phyloP scores from a whole-genome alignment of 2,113 vertebrate species.

The Microcebus griseorufus region DNA sequence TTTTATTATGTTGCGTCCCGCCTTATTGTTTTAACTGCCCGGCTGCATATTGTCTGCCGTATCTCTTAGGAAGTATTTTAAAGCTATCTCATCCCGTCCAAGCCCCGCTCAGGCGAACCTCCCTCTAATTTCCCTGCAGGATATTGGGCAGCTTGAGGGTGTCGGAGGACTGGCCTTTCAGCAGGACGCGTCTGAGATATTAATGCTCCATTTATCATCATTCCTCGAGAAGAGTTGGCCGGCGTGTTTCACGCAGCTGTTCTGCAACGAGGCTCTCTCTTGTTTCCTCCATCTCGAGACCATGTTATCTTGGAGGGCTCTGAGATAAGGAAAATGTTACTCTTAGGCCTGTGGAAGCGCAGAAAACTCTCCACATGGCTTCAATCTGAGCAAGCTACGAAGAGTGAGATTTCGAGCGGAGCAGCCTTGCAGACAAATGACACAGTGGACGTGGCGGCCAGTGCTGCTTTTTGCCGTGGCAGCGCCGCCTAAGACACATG shows the following conservation, averaged over 20 bases:
- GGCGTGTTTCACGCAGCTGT: conserved; percentile 61
- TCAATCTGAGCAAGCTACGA: background rate
- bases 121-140: conserved; percentile 66
- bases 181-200: background rate
- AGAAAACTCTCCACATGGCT: background rate
- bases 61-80: conserved; percentile 30
- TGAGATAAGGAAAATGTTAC: background rate
- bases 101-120: background rate
- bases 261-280: background rate
- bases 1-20: background rate
- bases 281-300: background rate
- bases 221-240: conserved; percentile 9
- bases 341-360: background rate
- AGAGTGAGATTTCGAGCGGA: background rate
- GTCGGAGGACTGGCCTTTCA: conserved; percentile 53
- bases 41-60: conserved; percentile 26
- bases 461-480: background rate
- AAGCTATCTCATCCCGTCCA: conserved; percentile 20
- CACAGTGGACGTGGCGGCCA: background rate
- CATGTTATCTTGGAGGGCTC: background rate
- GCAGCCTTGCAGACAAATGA: background rate
- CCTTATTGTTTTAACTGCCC: conserved; percentile 39
- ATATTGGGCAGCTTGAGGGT: conserved; percentile 65
- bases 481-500: background rate
- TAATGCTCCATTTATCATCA: background rate